Base-by-base conservation (phyloP, 2,797 vertebrate species). In the Bovichtus variegatus region DNA sequence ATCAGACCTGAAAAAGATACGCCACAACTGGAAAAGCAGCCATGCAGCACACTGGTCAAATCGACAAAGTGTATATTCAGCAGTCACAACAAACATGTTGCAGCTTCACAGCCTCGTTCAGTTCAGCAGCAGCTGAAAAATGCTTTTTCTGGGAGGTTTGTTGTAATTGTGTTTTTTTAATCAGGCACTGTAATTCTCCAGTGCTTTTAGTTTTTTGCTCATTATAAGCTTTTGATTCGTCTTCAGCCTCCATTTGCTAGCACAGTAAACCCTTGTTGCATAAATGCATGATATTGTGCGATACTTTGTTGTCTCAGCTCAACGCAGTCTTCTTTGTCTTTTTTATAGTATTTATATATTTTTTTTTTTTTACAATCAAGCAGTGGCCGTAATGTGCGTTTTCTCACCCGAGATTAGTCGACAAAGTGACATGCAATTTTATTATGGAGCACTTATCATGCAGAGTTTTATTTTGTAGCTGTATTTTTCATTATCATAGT, bases 1-100 rank as follows among this genome's bases (percentile, higher is more conserved):
- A 75, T 82, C 67, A 61, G 34, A 74, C 54, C 34, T 66, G 62
- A n/a, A 50, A 68, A 64, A 84, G 50, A 82, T 63, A 75, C 82
- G 68, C 19, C 38, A 70, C 10, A 68, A 36, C 51, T 78, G 61
- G 65, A 82, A 78, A 83, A 80, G 77, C 43, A 40, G 60, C 68
- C 54, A 31, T 64, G 69, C 47, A 49, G 40, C 66, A 66, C 53
- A 49, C 25, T 63, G 41, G 75, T 75, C 40, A 77, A 78, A 77
- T 58, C 25, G 12, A 47, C 51, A 65, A 53, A 76, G 41, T 71
- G 46, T 51, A 11, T 38, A 74, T 76, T 76, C 74, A 81, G 75
- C 76, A 76, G 4, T 55, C 49, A 41, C n/a, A 73, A 70, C 57
- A 73, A 74, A 77, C 21, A 55, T 49, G 25, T 44, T 67, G 50